These are phyloP conservation scores for Caenorhabditis japonica DNA, from an alignment of 2,888 invertebrate species.

Conservation along the genomic window DNA sequence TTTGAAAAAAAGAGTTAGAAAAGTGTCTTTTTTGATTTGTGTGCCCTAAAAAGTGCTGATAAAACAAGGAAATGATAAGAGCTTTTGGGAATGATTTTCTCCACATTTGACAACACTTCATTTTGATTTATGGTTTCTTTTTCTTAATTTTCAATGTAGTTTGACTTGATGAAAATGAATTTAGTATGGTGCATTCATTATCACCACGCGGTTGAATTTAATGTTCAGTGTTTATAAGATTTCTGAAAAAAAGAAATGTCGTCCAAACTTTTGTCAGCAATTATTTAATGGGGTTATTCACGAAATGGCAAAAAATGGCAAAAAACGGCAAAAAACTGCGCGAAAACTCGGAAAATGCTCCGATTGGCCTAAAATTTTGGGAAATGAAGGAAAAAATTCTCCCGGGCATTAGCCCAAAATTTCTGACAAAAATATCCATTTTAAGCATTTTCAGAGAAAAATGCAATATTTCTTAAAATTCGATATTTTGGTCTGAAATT, in stretches of 20 bases:
- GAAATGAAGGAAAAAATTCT: no score
- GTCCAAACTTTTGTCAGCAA: no score
- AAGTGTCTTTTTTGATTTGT: constrained; percentile 24
- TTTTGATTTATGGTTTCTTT: constrained; percentile 31
- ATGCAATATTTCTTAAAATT: no score
- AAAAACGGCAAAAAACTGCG: no score
- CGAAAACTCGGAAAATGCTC: no score
- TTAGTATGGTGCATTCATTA: constrained; percentile 40
- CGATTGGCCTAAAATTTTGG: no score
- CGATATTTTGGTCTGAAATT: no score
- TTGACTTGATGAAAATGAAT: neutral
- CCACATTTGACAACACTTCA: constrained; percentile 3
- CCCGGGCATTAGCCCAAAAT: no score
- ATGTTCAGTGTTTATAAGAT: neutral
- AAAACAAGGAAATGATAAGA: constrained; percentile 6
- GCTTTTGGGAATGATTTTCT: constrained; percentile 10
- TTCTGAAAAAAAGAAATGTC: neutral
- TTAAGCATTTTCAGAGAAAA: no score
- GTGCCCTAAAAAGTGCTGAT: constrained; percentile 12
- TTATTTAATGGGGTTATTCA: no score
- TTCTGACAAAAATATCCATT: no score
- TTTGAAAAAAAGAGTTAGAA: neutral
- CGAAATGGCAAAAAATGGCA: no score
- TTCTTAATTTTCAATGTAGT: neutral
- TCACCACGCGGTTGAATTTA: constrained; percentile 27